Evolutionary conservation across 1,140 invertebrate species (phyloP).

Genomic region (Orchestia grillus): DNA sequence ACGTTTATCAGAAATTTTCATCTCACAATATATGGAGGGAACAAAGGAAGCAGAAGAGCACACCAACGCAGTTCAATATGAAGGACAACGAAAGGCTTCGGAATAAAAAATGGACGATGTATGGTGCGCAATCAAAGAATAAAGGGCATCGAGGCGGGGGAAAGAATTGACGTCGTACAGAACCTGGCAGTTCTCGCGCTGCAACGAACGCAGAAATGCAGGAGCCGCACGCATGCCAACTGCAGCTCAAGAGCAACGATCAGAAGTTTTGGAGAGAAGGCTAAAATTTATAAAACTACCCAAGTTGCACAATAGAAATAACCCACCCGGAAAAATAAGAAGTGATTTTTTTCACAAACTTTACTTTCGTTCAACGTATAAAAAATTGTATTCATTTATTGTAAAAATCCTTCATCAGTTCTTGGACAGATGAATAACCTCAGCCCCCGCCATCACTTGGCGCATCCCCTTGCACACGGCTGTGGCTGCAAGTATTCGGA

Average conservation of each 20-base stretch:
- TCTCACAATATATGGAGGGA: neutral
- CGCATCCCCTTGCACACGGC: too few relatives aligned
- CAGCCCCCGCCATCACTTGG: too few relatives aligned
- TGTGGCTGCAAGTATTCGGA: too few relatives aligned
- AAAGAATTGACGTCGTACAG: neutral
- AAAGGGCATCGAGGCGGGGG: neutral
- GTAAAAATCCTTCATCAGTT: neutral
- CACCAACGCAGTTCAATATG: neutral
- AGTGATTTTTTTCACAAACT: neutral
- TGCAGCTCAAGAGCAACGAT: neutral
- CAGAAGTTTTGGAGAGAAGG: neutral
- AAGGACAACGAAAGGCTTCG: neutral
- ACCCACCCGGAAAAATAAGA: neutral
- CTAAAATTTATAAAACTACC: neutral
- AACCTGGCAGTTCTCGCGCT: neutral
- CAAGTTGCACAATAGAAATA: neutral
- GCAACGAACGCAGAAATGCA: neutral
- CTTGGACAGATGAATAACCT: neutral
- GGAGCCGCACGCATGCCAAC: too few relatives aligned
- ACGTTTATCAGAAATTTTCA: neutral
- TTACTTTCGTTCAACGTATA: neutral
- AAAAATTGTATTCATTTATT: neutral
- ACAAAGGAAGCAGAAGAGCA: neutral
- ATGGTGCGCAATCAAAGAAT: neutral
- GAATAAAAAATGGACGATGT: neutral